Conservation (phyloP, 2,113 vertebrate species). For the Vulpes vulpes region DNA sequence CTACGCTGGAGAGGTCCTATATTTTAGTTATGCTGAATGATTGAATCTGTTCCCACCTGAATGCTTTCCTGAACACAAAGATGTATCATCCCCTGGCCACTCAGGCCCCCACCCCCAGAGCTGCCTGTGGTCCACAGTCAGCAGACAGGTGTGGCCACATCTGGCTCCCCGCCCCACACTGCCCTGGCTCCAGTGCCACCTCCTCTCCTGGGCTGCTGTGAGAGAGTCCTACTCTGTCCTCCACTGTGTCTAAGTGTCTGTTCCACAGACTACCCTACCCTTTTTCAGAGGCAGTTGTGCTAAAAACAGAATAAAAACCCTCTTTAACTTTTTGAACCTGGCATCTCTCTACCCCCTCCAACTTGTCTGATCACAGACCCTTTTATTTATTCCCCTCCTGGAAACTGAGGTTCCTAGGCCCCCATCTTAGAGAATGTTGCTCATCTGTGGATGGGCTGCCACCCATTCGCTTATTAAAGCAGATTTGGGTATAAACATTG, state of each 20-base stretch:
- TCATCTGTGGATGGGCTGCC: not conserved
- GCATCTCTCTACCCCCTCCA: not conserved
- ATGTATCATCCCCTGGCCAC: not conserved
- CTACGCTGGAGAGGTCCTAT: not conserved
- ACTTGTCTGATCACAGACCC: not conserved
- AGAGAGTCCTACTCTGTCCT: not conserved
- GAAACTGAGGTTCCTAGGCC: not conserved
- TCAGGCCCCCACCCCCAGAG: not conserved
- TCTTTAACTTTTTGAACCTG: not conserved
- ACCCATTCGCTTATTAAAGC: not conserved
- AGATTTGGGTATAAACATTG: not conserved
- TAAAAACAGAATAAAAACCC: not conserved
- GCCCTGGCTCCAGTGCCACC: fast-evolving
- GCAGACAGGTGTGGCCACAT: not conserved
- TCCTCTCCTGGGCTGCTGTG: not conserved
- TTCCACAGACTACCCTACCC: not conserved
- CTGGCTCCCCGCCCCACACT: not conserved
- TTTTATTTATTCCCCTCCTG: not conserved
- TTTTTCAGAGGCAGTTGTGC: not conserved
- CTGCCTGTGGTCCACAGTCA: fast-evolving
- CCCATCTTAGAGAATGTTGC: not conserved
- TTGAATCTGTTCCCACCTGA: not conserved
- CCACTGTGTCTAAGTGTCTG: not conserved
- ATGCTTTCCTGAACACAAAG: not conserved
- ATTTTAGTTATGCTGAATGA: not conserved